Conservation (phyloP, 2,113 vertebrate genomes). For the Ammodytes marinus region DNA sequence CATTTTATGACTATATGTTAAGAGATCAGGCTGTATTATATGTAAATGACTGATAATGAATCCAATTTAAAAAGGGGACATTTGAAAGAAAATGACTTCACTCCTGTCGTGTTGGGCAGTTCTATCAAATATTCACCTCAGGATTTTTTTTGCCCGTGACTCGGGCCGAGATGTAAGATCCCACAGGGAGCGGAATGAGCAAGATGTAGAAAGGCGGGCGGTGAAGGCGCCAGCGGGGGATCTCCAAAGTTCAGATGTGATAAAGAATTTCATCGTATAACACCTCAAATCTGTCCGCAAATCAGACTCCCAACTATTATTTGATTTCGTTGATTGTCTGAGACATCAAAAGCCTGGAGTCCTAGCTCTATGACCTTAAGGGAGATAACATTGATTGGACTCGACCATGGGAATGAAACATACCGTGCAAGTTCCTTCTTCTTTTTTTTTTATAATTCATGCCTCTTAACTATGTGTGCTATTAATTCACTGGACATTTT, state of each 20-base stretch:
- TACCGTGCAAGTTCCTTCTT: slow-evolving; percentile 32
- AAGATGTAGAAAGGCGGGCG: slow-evolving; percentile 60
- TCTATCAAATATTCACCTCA: slow-evolving; percentile 73
- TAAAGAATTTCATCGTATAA: slow-evolving; percentile 57
- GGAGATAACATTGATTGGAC: slow-evolving; percentile 73
- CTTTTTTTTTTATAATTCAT: slow-evolving; percentile 50
- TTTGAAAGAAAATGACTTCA: slow-evolving; percentile 79
- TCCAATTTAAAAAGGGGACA: slow-evolving; percentile 75
- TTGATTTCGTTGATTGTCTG: slow-evolving; percentile 72
- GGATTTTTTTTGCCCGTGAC: slow-evolving; percentile 62
- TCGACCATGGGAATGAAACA: slow-evolving; percentile 68
- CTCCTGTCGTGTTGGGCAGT: slow-evolving; percentile 56
- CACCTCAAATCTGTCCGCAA: slow-evolving; percentile 57
- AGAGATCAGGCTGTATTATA: slow-evolving; percentile 71
- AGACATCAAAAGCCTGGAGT: slow-evolving; percentile 69
- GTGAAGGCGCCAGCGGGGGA: slow-evolving; percentile 40
- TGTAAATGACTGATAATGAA: slow-evolving; percentile 83
- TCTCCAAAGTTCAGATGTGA: slow-evolving; percentile 66
- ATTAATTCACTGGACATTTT: slow-evolving; percentile 62
- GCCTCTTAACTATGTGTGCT: slow-evolving; percentile 58
- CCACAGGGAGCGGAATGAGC: slow-evolving; percentile 56
- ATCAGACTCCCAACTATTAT: slow-evolving; percentile 63
- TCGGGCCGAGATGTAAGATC: slow-evolving; percentile 70
- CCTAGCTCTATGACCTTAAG: slow-evolving; percentile 55
- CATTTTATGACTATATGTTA: slow-evolving; percentile 77